These are phyloP conservation scores for Spondyliosoma cantharus DNA, from an alignment of 2,797 vertebrate genomes.

Conservation along the genomic window DNA sequence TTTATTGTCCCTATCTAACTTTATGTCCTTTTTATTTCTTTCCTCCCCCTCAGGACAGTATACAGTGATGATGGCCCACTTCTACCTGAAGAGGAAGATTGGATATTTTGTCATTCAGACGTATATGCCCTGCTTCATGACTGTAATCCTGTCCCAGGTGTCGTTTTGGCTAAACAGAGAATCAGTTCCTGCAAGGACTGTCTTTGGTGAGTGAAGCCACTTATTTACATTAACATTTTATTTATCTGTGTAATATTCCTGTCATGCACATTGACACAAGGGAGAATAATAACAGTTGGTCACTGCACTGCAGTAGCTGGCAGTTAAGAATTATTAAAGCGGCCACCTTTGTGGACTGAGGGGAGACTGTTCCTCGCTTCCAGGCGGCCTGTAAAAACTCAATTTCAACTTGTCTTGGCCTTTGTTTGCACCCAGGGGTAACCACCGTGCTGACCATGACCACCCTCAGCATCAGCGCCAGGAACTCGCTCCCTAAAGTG, in stretches of 20 bases:
- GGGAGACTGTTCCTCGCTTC: conserved; percentile 9
- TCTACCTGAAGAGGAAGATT: conserved; percentile 95
- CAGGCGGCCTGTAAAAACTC: conserved; percentile 18
- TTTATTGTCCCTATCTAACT: conserved; percentile 38
- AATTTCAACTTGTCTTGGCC: conserved; percentile 28
- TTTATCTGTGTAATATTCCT: conserved; percentile 41
- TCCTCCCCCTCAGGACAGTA: conserved; percentile 87
- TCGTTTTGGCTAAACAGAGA: conserved; percentile 97
- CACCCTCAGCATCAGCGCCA: conserved; percentile 97
- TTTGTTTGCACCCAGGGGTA: conserved; percentile 85
- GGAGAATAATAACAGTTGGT: conserved; percentile 32
- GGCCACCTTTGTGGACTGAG: conserved; percentile 20
- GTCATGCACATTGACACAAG: conserved; percentile 31
- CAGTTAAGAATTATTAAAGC: conserved; percentile 53
- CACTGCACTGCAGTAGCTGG: conserved; percentile 12
- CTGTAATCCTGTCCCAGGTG: conserved; percentile 95
- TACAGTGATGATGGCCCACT: conserved; percentile 95
- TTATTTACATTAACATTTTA: conserved; percentile 12
- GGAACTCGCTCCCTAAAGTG: conserved; percentile 97
- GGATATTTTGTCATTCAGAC: conserved; percentile 98
- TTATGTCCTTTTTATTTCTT: conserved; percentile 21
- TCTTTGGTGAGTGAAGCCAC: conserved; percentile 89
- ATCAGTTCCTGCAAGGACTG: conserved; percentile 94
- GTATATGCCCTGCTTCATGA: conserved; percentile 97
- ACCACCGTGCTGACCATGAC: conserved; percentile 99